Percentiles rank a stretch among this genome's conserved stretches.
Evolutionary conservation across 37 sponge, comb jelly and placozoan genomes (phyloP).

Genomic region (Ianthella basta): DNA sequence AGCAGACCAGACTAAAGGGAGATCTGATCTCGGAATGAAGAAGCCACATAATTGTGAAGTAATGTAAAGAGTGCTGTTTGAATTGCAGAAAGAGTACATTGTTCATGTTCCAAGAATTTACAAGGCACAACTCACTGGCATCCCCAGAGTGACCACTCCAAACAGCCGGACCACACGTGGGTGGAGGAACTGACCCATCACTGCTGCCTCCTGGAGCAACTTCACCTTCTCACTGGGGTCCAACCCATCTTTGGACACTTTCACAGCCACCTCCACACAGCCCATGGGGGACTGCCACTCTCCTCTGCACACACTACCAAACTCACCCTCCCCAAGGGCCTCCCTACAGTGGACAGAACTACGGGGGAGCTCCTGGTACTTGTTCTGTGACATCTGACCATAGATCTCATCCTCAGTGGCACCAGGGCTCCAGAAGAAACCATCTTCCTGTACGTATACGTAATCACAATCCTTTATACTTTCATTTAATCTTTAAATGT

Average conservation of each 20-base stretch:
- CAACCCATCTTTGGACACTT: neutral
- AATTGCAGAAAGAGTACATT: too few relatives aligned
- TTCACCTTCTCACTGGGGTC: slow-evolving; percentile 1
- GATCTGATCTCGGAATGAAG: too few relatives aligned
- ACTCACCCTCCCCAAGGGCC: slow-evolving; percentile 1
- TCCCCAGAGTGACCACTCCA: neutral
- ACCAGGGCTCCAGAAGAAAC: neutral
- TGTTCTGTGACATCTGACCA: slow-evolving; percentile 9
- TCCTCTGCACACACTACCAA: neutral
- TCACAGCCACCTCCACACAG: slow-evolving; percentile 11
- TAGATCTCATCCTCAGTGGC: slow-evolving; percentile 2
- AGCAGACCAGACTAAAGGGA: too few relatives aligned
- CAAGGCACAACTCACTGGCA: too few relatives aligned
- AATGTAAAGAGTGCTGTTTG: too few relatives aligned
- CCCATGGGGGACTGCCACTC: slow-evolving; percentile 23
- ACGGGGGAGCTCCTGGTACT: slow-evolving; percentile 11
- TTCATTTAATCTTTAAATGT: too few relatives aligned
- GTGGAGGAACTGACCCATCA: slow-evolving; percentile 11
- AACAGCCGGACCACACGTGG: neutral
- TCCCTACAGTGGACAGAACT: neutral
- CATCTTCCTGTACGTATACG: neutral
- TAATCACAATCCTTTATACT: too few relatives aligned
- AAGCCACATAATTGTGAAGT: too few relatives aligned
- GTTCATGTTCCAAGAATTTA: too few relatives aligned
- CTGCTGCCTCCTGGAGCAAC: slow-evolving; percentile 19